phyloP scores from a whole-genome alignment of 2,797 vertebrate genomes.

The Chaenodraco wilsoni region DNA sequence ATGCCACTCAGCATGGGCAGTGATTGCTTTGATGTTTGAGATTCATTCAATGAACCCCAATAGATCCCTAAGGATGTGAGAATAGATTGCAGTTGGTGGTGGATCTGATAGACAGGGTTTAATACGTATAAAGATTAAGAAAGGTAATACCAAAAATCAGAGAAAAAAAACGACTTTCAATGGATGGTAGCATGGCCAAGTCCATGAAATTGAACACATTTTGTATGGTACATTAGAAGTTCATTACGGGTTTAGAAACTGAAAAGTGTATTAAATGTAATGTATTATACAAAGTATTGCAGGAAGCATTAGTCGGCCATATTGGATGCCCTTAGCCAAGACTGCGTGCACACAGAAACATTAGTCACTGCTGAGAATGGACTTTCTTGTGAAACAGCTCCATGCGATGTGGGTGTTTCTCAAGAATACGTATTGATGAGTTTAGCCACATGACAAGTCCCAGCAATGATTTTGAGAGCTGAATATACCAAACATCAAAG shows the following conservation, averaged over 20 bases:
- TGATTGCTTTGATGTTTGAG: conserved; percentile 78
- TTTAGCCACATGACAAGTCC: conserved; percentile 8
- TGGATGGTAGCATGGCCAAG: conserved; percentile 2
- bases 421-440: conserved; percentile 5
- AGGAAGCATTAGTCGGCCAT: conserved; percentile 22
- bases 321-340: conserved; percentile 10
- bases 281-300: conserved; percentile 11
- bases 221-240: conserved; percentile 36
- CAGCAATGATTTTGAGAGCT: conserved; percentile 1
- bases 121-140: conserved; percentile 45
- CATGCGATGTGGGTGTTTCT: conserved; percentile 14
- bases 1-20: conserved; percentile 61
- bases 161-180: conserved; percentile 20
- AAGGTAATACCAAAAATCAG: conserved; percentile 24
- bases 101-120: conserved; percentile 48
- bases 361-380: conserved; percentile 4
- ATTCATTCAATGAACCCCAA: conserved; percentile 70
- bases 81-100: conserved; percentile 47
- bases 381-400: conserved; percentile 12
- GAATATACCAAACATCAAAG: conserved; percentile 21
- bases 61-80: conserved; percentile 55
- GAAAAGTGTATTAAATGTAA: conserved; percentile 9
- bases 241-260: conserved; percentile 29
- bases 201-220: conserved; percentile 24
- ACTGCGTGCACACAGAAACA: conserved; percentile 29